Evolutionary conservation across 2,797 vertebrate species (phyloP).

Genomic region (Sternarchorhynchus goeldii): DNA sequence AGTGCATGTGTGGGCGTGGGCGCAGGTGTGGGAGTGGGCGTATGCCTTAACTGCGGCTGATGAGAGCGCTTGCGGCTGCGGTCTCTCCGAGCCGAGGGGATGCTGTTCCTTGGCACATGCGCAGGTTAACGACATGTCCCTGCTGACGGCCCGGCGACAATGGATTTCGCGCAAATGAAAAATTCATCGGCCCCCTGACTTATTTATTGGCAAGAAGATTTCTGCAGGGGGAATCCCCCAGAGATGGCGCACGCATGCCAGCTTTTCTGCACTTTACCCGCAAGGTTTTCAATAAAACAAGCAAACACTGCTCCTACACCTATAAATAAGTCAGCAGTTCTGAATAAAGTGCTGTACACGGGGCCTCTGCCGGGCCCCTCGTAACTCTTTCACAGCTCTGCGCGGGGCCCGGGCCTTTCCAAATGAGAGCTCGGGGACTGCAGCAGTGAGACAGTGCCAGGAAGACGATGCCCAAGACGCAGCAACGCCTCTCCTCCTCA

Average conservation of each 20-base stretch:
- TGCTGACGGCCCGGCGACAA: constrained; percentile 71
- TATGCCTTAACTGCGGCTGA: constrained; percentile 18
- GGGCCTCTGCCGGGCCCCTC: constrained; percentile 69
- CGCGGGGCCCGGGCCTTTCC: constrained; percentile 21
- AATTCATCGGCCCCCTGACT: constrained; percentile 76
- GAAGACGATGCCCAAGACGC: constrained; percentile 39
- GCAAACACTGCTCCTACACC: constrained; percentile 81
- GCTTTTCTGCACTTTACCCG: constrained; percentile 74
- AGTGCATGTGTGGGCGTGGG: too few relatives aligned
- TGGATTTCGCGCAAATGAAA: constrained; percentile 75
- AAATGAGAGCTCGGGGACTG: constrained; percentile 29
- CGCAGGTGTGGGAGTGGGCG: too few relatives aligned
- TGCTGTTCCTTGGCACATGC: constrained; percentile 52
- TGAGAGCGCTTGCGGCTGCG: constrained; percentile 9
- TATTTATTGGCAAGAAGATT: constrained; percentile 76
- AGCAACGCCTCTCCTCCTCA: constrained; percentile 30
- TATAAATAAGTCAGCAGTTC: constrained; percentile 80
- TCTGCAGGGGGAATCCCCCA: constrained; percentile 73
- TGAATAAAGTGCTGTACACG: constrained; percentile 80
- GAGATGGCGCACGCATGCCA: constrained; percentile 75
- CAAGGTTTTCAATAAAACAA: constrained; percentile 84
- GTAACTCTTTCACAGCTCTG: constrained; percentile 75
- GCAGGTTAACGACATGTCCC: constrained; percentile 62
- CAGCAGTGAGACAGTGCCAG: constrained; percentile 44
- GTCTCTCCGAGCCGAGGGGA: constrained; percentile 19